These are phyloP conservation scores for Alentia gelatinosa DNA, from an alignment of 2,888 invertebrate species.

Conservation along the genomic window DNA sequence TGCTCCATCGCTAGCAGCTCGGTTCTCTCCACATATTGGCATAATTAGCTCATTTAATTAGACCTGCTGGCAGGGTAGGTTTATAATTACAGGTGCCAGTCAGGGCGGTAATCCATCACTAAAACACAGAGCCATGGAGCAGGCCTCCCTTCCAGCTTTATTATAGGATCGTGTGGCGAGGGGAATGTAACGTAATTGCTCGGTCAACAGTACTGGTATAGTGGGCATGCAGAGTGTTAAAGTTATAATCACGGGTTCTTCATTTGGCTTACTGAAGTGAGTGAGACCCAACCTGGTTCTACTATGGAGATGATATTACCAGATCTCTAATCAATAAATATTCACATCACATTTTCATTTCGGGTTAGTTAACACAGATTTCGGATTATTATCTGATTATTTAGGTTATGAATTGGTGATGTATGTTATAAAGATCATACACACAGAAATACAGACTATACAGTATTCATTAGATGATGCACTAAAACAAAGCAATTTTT, in stretches of 20 bases:
- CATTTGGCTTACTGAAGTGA: not conserved
- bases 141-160: not conserved
- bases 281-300: not conserved
- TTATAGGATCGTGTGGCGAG: not conserved
- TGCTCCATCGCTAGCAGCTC: no score
- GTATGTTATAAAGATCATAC: no score
- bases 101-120: not conserved
- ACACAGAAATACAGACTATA: no score
- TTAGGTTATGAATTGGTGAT: no score
- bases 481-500: no score
- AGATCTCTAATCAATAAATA: not conserved
- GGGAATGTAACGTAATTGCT: not conserved
- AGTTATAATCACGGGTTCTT: not conserved
- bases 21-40: not conserved
- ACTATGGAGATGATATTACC: not conserved
- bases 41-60: conserved; percentile 4
- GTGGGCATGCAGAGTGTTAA: not conserved
- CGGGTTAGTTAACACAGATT: not conserved
- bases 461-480: no score
- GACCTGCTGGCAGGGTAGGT: not conserved
- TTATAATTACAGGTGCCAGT: conserved; percentile 9
- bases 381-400: no score
- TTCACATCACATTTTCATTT: not conserved
- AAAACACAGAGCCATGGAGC: not conserved
- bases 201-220: not conserved